These are phyloP conservation scores for Rotaria macrura DNA, from an alignment of 2,888 invertebrate genomes.

Conservation along the genomic window DNA sequence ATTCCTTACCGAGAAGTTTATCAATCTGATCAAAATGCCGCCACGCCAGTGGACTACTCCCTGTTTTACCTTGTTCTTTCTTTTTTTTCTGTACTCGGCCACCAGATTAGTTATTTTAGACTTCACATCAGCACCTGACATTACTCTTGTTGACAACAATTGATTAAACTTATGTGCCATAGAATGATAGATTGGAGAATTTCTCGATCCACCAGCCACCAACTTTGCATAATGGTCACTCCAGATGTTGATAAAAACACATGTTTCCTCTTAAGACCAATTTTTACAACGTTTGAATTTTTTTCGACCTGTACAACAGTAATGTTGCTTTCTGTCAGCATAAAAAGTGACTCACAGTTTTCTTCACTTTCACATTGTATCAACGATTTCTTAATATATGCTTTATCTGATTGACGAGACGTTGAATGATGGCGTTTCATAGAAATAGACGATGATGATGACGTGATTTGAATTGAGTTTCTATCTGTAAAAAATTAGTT, in stretches of 20 bases:
- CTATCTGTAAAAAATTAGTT: no score
- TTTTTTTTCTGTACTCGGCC: neutral
- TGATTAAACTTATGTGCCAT: neutral
- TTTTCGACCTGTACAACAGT: neutral
- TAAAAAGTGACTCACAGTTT: neutral
- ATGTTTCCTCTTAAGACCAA: neutral
- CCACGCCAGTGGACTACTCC: neutral
- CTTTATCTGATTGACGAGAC: no score
- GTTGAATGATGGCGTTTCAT: no score
- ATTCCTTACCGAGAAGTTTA: neutral
- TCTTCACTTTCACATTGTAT: neutral
- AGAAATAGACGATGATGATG: no score
- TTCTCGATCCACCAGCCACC: neutral
- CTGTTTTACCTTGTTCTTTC: neutral
- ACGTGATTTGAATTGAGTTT: no score
- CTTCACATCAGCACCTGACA: neutral
- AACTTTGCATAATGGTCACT: neutral
- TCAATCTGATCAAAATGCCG: neutral
- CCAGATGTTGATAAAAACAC: neutral
- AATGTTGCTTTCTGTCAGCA: neutral
- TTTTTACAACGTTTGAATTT: neutral
- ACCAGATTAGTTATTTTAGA: neutral
- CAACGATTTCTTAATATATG: no score
- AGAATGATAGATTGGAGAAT: neutral
- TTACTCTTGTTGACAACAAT: neutral